A percentile compares a stretch with the other conserved stretches of the same genome.
Evolutionary conservation across 2,797 vertebrate species (phyloP).

Genomic region (Helarctos malayanus): DNA sequence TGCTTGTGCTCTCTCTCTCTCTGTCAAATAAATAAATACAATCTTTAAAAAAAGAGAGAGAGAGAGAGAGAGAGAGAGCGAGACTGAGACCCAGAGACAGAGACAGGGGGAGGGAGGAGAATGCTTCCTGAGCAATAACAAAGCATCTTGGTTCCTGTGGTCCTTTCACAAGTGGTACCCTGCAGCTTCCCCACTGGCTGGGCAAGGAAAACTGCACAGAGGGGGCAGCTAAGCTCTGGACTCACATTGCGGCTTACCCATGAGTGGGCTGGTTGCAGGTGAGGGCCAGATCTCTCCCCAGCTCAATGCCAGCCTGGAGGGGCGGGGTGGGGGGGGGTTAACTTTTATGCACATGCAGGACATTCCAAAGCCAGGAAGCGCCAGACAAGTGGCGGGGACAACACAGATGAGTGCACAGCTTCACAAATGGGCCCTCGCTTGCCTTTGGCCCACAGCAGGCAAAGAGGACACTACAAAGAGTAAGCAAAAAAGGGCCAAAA

Average conservation of each 20-base stretch:
- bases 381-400: slow-evolving; percentile 51
- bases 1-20: too few relatives aligned
- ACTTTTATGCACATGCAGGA: accelerated
- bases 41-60: background rate
- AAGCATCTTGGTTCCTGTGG: background rate
- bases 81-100: background rate
- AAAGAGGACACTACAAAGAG: slow-evolving; percentile 79
- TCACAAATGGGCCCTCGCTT: slow-evolving; percentile 56
- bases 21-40: too few relatives aligned
- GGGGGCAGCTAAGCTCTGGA: background rate
- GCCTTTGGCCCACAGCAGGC: slow-evolving; percentile 73
- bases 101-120: background rate
- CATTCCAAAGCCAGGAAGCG: background rate
- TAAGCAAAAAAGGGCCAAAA: slow-evolving; percentile 68
- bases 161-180: background rate
- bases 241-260: background rate
- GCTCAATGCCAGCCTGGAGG: background rate
- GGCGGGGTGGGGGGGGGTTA: accelerated
- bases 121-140: background rate
- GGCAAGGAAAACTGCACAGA: background rate
- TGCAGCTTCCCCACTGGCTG: background rate
- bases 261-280: background rate
- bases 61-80: background rate
- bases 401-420: slow-evolving; percentile 55
- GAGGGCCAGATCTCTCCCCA: background rate